Percentiles rank a stretch among this genome's conserved stretches.
These are phyloP conservation scores for Prochilodus magdalenae DNA, from an alignment of 2,113 vertebrate genomes.

Conservation along the genomic window DNA sequence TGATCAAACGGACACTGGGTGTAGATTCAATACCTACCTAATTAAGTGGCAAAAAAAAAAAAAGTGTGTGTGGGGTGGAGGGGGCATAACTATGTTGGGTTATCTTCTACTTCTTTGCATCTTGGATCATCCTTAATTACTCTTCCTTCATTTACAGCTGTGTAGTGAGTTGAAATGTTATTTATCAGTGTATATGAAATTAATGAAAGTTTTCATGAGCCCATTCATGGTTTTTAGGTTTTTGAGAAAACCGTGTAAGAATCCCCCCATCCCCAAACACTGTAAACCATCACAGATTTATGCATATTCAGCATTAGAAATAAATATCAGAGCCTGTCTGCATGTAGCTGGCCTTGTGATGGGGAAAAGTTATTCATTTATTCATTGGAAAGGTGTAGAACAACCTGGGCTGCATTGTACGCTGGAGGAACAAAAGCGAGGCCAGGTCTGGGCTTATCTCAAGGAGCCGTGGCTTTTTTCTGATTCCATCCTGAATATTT, in stretches of 20 bases:
- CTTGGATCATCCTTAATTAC: not conserved
- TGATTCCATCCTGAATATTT: conserved; percentile 51
- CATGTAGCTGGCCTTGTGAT: conserved; percentile 18
- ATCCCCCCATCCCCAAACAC: not conserved
- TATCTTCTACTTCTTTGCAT: no score
- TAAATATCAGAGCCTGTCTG: conserved; percentile 23
- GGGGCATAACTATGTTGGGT: no score
- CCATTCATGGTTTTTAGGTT: not conserved
- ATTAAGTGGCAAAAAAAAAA: no score
- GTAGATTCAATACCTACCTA: no score
- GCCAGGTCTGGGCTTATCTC: conserved; percentile 43
- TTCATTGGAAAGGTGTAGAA: conserved; percentile 58
- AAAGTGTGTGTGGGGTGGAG: no score
- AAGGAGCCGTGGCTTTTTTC: conserved; percentile 17
- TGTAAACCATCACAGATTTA: conserved; percentile 20
- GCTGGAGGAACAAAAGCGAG: conserved; percentile 12
- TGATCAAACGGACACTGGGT: no score
- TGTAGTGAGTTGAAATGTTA: not conserved
- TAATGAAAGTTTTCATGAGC: not conserved
- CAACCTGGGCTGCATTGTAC: conserved; percentile 40
- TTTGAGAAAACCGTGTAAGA: no score
- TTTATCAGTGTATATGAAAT: not conserved
- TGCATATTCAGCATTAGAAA: conserved; percentile 39
- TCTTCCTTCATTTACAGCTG: not conserved
- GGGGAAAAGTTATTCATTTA: conserved; percentile 56